Conservation (phyloP, 2,888 invertebrate species). For the Troides oblongomaculatus region DNA sequence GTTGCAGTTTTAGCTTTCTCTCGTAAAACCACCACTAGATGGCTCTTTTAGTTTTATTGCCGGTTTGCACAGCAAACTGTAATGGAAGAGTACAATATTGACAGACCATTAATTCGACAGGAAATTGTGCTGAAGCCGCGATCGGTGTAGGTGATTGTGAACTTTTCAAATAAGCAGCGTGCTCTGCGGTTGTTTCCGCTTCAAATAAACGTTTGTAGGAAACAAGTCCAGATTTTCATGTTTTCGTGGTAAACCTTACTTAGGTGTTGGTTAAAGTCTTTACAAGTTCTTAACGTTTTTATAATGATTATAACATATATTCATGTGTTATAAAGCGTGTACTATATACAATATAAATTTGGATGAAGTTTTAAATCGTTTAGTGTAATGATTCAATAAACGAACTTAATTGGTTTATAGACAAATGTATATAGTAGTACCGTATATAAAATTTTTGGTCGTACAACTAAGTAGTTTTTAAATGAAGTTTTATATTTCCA, state of each 20-base stretch:
- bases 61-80: slow-evolving; percentile 72
- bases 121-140: slow-evolving; percentile 76
- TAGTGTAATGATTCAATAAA: too few species aligned
- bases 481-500: too few species aligned
- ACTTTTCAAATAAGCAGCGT: slow-evolving; percentile 78
- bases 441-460: too few species aligned
- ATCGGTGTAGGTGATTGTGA: slow-evolving; percentile 74
- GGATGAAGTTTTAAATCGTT: not conserved
- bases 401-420: too few species aligned
- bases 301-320: too few species aligned
- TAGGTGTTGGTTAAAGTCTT: slow-evolving; percentile 1
- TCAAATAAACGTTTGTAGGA: slow-evolving; percentile 49
- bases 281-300: not conserved
- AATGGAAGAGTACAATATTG: slow-evolving; percentile 77
- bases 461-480: too few species aligned
- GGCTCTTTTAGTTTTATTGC: slow-evolving; percentile 69
- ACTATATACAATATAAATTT: too few species aligned
- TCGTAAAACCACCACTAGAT: slow-evolving; percentile 69
- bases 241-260: slow-evolving; percentile 17
- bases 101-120: slow-evolving; percentile 79
- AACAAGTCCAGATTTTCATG: slow-evolving; percentile 42
- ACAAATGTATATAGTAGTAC: too few species aligned
- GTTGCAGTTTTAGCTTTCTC: slow-evolving; percentile 19
- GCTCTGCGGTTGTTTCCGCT: slow-evolving; percentile 66
- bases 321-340: too few species aligned